Base-by-base conservation (phyloP, 1,140 invertebrate genomes). In the Aphis gossypii region DNA sequence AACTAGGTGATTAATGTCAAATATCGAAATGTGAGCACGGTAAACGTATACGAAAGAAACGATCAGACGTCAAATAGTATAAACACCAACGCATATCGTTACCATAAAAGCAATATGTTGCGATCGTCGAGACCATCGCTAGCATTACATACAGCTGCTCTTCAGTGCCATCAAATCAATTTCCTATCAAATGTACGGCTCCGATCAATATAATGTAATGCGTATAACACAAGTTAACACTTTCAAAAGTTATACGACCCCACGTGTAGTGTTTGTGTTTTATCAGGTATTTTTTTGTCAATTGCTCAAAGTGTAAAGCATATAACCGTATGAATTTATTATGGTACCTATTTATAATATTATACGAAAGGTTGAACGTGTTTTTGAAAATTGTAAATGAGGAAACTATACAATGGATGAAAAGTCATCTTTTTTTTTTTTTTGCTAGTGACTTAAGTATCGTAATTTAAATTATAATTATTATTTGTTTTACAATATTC, bases 71-170 rank as follows among this genome's bases (percentile, higher is more conserved):
- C 41, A 89, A 89, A 76, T n/a, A n/a, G n/a, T 76, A 76, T 89
- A 56, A 89, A 56, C 35, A 56, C 35, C 21, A 41, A 89, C 88
- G 38, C 88, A 56, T n/a, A 76, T 89, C 51, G 88, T 89, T 56
- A 89, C 51, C 88, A 89, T 89, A 89, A 89, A 89, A 56, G 35
- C 88, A 89, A 89, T 89, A 56, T 89, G 88, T 89, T 89, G 88
- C 51, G 88, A 89, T 56, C 51, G 38, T 56, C 87, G 87, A 56
- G 87, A 56, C 48, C 48, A 89, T 89, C 38, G n/a, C 88, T 23
- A 2, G 35, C 51, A 89, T 89, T 89, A 89, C 21, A 14, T 41
- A 41, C 88, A 89, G 48, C 88, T 89, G 88, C 88, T 89, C 51
- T 89, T 89, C 51, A 38, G 56, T 56, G 54, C 54, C 88, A 89